Evolutionary conservation across 1,140 invertebrate genomes (phyloP).

Genomic region (Neocloeon triangulifer): DNA sequence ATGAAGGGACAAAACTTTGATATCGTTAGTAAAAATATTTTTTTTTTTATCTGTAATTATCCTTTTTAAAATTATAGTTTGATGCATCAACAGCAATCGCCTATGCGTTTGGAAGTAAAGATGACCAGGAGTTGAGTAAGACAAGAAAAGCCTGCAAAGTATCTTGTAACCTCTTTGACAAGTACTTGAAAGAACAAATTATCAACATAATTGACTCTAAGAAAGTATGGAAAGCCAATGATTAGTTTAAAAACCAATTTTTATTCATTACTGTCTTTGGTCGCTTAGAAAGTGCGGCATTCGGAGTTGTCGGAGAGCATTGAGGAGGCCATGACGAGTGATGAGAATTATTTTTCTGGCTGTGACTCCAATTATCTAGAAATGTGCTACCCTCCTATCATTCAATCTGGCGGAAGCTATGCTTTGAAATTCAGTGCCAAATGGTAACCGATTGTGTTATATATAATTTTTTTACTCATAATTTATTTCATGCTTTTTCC

Average conservation of each 20-base stretch:
- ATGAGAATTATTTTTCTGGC: conserved; percentile 85
- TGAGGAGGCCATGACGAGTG: conserved; percentile 65
- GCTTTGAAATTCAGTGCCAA: conserved; percentile 87
- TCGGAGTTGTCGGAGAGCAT: conserved; percentile 86
- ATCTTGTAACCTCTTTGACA: conserved; percentile 85
- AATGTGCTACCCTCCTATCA: conserved; percentile 95
- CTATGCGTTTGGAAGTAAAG: conserved; percentile 81
- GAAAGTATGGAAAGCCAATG: conserved; percentile 29
- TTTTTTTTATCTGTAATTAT: conserved; percentile 3
- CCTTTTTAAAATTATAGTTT: conserved; percentile 22
- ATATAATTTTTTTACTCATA: conserved; percentile 1
- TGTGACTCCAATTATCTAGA: conserved; percentile 75
- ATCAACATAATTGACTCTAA: conserved; percentile 98
- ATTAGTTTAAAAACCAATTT: neutral
- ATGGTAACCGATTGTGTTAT: conserved; percentile 16
- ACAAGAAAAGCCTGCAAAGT: conserved; percentile 86
- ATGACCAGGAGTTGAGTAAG: conserved; percentile 77
- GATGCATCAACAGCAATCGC: conserved; percentile 73
- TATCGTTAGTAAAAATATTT: conserved; percentile 23
- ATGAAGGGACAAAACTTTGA: conserved; percentile 59
- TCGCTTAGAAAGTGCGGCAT: conserved; percentile 69
- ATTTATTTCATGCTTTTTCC: neutral
- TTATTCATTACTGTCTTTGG: conserved; percentile 2
- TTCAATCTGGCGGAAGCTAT: conserved; percentile 95
- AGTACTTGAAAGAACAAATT: conserved; percentile 92